Evolutionary conservation across 2,888 invertebrate genomes (phyloP).

Genomic region (Drosophila cyrtoloma): DNA sequence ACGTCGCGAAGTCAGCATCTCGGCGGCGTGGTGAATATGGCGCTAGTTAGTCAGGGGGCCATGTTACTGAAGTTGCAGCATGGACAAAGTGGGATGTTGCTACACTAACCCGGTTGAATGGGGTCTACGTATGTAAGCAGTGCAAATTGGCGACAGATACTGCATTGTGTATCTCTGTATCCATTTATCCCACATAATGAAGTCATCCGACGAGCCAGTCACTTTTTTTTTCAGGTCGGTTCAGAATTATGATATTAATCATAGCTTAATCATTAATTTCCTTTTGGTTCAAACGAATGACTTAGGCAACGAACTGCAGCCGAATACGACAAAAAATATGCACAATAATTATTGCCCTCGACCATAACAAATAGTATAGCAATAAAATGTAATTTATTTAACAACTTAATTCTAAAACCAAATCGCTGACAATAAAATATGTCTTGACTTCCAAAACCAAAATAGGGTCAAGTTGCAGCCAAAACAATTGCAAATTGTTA

Average conservation of each 20-base stretch:
- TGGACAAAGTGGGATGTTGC: conserved; percentile 58
- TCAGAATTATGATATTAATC: conserved; percentile 72
- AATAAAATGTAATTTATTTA: conserved; percentile 62
- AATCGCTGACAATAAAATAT: conserved; percentile 64
- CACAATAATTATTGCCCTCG: conserved; percentile 61
- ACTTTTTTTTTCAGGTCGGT: conserved; percentile 33
- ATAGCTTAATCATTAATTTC: conserved; percentile 67
- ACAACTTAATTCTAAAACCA: conserved; percentile 68
- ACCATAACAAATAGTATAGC: conserved; percentile 51
- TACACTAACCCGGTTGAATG: conserved; percentile 58
- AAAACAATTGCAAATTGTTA: conserved; percentile 52
- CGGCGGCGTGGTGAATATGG: conserved; percentile 44
- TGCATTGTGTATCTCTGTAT: conserved; percentile 45
- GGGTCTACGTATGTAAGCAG: conserved; percentile 55
- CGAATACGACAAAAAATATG: conserved; percentile 4
- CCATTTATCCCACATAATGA: conserved; percentile 48
- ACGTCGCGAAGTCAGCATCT: conserved; percentile 21
- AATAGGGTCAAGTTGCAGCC: conserved; percentile 69
- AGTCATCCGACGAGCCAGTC: conserved; percentile 59
- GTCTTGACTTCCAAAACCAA: conserved; percentile 37
- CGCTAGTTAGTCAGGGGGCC: conserved; percentile 42
- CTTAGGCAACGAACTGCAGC: conserved; percentile 60
- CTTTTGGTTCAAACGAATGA: conserved; percentile 64
- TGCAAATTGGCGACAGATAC: conserved; percentile 74
- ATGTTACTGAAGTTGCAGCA: conserved; percentile 76